Base-by-base conservation (phyloP, 2,113 vertebrate species). In the Cairina moschata region DNA sequence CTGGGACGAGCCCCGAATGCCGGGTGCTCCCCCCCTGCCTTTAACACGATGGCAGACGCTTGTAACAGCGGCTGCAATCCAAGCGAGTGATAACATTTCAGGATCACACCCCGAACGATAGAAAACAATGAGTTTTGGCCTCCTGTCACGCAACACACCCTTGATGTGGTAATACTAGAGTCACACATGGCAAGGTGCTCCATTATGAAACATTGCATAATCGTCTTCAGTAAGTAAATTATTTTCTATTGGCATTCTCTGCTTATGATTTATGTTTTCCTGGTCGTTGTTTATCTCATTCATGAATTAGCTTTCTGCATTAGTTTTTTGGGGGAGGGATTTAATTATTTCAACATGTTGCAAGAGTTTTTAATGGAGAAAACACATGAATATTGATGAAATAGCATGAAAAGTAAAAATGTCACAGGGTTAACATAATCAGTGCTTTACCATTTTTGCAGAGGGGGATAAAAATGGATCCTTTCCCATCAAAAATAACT, bases 111-210 rank as follows among this genome's bases (percentile, higher is more conserved):
- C 79, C 46, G 84, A 50, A 89, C 46, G 86, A 72, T 13, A 78
- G 76, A 81, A 85, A 94, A 93, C 32, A 42, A 69, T 21, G 84
- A 79, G 17, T 60, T 63, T 34, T 87, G 89, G 90, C 54, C 7
- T 20, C 50, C 85, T 54, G 85, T 79, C 76, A 80, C 0, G 0
- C 60, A 77, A 59, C 93, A 86, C 95, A 40, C 94, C 93, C 93
- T 92, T 84, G 68, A 65, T 76, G 90, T 65, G 20, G 62, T 86
- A 95, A 96, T 88, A 79, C 17, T 84, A 36, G 60, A 83, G 91
- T 95, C 93, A 94, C 85, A 88, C 52, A 95, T 95, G 93, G 93
- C 88, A 87, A 86, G 68, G 78, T 94, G 87, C 85, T 94, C 67
- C 69, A 86, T 94, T 92, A 95, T 88, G 92, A 97, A 85, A 93